These are phyloP conservation scores for Nannoperca obscura DNA, from an alignment of 2,797 vertebrate species.

Conservation along the genomic window DNA sequence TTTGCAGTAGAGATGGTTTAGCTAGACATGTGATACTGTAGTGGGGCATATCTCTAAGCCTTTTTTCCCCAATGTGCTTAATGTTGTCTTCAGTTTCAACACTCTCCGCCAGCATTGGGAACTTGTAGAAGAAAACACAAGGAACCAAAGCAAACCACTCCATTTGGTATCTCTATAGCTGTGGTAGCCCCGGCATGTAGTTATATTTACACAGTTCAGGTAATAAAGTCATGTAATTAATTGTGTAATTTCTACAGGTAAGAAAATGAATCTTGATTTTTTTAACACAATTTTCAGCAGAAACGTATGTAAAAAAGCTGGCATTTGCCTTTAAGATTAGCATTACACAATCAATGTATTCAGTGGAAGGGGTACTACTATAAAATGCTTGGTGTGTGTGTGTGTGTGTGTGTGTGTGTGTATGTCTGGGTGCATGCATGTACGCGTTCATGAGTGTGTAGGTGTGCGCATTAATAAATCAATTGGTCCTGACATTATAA, in stretches of 20 bases:
- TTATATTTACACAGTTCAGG: background rate
- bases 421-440: background rate
- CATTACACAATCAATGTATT: slow-evolving; percentile 18
- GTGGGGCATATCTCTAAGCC: no score
- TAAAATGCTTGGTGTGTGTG: background rate
- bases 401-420: slow-evolving; percentile 10
- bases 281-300: background rate
- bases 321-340: slow-evolving; percentile 34
- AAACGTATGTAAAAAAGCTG: slow-evolving; percentile 21
- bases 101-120: no score
- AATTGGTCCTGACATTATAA: slow-evolving; percentile 66
- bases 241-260: no score
- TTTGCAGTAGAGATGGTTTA: no score
- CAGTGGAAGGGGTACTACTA: slow-evolving; percentile 1
- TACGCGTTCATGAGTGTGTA: background rate
- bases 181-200: no score
- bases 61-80: no score
- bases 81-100: no score
- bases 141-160: no score
- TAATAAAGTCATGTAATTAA: no score
- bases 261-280: background rate
- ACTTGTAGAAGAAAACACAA: no score
- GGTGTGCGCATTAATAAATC: slow-evolving; percentile 51
- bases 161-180: no score
- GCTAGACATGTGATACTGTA: no score